phyloP scores from a whole-genome alignment of 2,797 vertebrate species.

The Schizothorax lantsangensis region DNA sequence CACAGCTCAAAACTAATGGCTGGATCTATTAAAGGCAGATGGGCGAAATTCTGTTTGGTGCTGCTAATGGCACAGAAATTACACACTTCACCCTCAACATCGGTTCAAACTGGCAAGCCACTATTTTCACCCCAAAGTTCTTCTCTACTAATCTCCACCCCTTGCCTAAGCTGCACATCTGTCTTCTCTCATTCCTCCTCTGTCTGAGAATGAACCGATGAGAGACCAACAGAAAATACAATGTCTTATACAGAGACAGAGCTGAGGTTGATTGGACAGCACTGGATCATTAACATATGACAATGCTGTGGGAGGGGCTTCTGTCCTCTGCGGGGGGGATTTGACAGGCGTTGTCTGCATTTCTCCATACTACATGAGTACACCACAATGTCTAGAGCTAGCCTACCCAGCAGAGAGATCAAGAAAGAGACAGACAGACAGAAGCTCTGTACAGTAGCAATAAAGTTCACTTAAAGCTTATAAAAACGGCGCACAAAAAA shows the following conservation, averaged over 20 bases:
- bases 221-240: slow-evolving; percentile 65
- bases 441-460: slow-evolving; percentile 67
- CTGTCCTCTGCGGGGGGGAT: slow-evolving; percentile 60
- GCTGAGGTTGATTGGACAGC: slow-evolving; percentile 72
- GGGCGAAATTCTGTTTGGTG: background rate
- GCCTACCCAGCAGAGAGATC: slow-evolving; percentile 65
- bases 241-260: slow-evolving; percentile 50
- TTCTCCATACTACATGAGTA: slow-evolving; percentile 82
- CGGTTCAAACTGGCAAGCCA: slow-evolving; percentile 49
- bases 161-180: slow-evolving; percentile 66
- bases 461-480: slow-evolving; percentile 72
- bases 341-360: slow-evolving; percentile 75
- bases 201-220: slow-evolving; percentile 70
- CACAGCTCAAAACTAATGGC: background rate
- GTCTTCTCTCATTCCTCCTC: slow-evolving; percentile 62
- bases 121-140: slow-evolving; percentile 55
- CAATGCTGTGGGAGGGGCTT: slow-evolving; percentile 61
- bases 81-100: slow-evolving; percentile 14
- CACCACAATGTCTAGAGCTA: slow-evolving; percentile 81
- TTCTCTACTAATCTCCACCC: slow-evolving; percentile 53
- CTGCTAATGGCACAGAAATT: background rate
- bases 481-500: slow-evolving; percentile 55
- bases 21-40: background rate
- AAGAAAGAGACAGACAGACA: slow-evolving; percentile 53
- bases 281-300: slow-evolving; percentile 75